phyloP scores from a whole-genome alignment of 2,113 vertebrate genomes.

The Leiothrix lutea region DNA sequence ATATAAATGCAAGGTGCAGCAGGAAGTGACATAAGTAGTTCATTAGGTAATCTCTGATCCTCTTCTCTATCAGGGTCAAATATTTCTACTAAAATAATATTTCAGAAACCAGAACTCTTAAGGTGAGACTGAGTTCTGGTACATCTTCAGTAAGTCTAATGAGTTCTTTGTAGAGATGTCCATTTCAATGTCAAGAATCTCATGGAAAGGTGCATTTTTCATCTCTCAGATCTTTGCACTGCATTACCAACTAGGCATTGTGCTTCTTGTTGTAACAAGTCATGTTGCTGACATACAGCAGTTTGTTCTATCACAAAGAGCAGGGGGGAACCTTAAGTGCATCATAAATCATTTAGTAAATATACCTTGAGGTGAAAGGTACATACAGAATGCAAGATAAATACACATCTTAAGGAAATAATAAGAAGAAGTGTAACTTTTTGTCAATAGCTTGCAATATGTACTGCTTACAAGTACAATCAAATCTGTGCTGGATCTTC shows the following conservation, averaged over 20 bases:
- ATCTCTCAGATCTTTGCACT: background rate
- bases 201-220: background rate
- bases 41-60: background rate
- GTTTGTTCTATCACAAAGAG: background rate
- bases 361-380: background rate
- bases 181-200: background rate
- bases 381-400: background rate
- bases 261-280: background rate
- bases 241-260: background rate
- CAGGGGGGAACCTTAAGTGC: background rate
- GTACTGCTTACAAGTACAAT: background rate
- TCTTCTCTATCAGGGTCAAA: background rate
- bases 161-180: background rate
- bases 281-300: background rate
- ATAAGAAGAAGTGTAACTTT: background rate
- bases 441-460: background rate
- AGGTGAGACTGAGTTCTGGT: background rate
- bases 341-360: background rate
- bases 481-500: background rate
- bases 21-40: background rate
- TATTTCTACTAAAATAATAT: background rate
- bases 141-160: background rate
- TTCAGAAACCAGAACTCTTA: background rate
- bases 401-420: background rate
- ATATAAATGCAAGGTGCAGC: background rate